phyloP scores from a whole-genome alignment of 35 echinoderm and acorn worm species.

The Apostichopus japonicus region DNA sequence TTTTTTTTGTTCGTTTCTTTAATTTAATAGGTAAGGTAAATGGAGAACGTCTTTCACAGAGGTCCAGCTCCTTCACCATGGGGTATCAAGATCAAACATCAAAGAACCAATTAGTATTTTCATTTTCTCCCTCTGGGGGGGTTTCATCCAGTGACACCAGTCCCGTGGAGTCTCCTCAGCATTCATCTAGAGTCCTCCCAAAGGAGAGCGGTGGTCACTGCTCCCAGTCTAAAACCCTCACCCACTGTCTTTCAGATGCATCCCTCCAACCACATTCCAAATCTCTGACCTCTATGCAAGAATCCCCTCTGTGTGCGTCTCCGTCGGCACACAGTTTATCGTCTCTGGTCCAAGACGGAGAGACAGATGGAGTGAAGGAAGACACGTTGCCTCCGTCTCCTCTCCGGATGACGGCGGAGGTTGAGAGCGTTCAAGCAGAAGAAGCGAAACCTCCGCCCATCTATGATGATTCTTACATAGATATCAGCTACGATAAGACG shows the following conservation, averaged over 20 bases:
- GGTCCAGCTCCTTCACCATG: slow-evolving; percentile 52
- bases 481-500: slow-evolving; percentile 39
- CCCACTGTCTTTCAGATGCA: slow-evolving; percentile 52
- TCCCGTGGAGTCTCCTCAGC: slow-evolving; percentile 40
- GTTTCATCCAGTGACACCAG: slow-evolving; percentile 35
- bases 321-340: slow-evolving; percentile 24
- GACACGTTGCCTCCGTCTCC: neutral
- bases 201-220: too few species aligned
- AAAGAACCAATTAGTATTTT: slow-evolving; percentile 23
- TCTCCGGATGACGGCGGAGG: neutral
- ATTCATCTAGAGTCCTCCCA: neutral
- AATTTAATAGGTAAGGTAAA: slow-evolving; percentile 1
- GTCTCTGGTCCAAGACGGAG: neutral
- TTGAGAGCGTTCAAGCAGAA: neutral
- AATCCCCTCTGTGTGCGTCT: slow-evolving; percentile 18
- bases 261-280: slow-evolving; percentile 50
- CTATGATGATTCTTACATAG: slow-evolving; percentile 40
- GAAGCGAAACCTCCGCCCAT: neutral
- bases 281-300: slow-evolving; percentile 47
- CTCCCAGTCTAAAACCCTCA: slow-evolving; percentile 25
- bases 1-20: neutral
- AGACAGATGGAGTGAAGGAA: neutral
- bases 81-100: slow-evolving; percentile 11
- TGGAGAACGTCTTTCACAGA: slow-evolving; percentile 30
- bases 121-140: neutral